phyloP scores from a whole-genome alignment of 2,797 vertebrate species.

The Agapornis canus region DNA sequence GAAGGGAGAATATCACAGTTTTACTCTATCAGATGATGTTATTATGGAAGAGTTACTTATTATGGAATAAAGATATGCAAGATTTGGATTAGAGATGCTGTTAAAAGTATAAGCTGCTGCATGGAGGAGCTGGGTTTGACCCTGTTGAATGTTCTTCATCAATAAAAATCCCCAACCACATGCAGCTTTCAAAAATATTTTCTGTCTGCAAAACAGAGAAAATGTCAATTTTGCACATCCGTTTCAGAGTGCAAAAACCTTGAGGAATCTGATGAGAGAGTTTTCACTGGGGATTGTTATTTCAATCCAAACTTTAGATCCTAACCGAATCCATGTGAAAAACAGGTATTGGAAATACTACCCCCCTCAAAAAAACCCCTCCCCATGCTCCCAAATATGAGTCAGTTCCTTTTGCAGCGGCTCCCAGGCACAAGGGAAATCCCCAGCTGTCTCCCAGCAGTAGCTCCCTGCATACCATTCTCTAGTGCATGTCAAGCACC shows the following conservation, averaged over 20 bases:
- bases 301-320: not conserved
- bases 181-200: not conserved
- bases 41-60: not conserved
- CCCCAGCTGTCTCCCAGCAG: not conserved
- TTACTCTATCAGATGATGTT: not conserved
- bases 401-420: not conserved
- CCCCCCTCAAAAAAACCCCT: not conserved
- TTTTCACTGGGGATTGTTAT: not conserved
- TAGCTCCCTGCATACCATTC: fast-evolving
- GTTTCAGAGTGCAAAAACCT: not conserved
- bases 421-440: not conserved
- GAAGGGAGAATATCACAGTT: not conserved
- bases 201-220: not conserved
- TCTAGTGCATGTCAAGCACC: not conserved
- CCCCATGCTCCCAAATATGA: not conserved
- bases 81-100: not conserved
- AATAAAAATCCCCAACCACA: not conserved
- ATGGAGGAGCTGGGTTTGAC: not conserved
- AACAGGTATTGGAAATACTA: not conserved
- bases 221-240: not conserved
- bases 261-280: not conserved
- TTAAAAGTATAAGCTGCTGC: not conserved
- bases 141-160: not conserved
- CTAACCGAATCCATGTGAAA: not conserved
- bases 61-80: not conserved